These are phyloP conservation scores for Hipposideros larvatus DNA, from an alignment of 2,797 vertebrate species.

Conservation along the genomic window DNA sequence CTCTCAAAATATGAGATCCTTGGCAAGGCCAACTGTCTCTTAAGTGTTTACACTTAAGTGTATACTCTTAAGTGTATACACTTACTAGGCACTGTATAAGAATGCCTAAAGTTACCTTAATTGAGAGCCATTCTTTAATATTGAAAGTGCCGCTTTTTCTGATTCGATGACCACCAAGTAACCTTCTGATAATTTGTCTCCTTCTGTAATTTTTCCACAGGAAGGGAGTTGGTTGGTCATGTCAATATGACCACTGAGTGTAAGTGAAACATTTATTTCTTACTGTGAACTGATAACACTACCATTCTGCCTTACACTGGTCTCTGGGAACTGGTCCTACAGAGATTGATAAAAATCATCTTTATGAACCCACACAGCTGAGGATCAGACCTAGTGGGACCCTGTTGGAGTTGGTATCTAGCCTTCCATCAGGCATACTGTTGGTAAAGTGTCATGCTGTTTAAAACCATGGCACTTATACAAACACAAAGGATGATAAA, in stretches of 20 bases:
- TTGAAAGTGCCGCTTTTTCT: background rate
- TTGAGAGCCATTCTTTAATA: background rate
- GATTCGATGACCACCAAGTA: background rate
- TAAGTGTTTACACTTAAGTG: too few species aligned
- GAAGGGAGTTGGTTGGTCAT: background rate
- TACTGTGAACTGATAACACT: background rate
- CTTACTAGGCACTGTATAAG: background rate
- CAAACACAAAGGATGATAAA: background rate
- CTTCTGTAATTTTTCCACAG: background rate
- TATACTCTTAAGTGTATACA: too few species aligned
- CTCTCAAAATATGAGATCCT: background rate
- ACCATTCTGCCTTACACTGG: background rate
- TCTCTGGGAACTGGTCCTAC: background rate
- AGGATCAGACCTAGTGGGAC: background rate
- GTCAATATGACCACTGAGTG: background rate
- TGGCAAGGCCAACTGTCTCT: background rate
- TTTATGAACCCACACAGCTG: background rate
- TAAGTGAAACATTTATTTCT: constrained; percentile 32
- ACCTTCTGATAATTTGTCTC: background rate
- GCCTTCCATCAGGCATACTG: background rate
- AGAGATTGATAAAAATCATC: background rate
- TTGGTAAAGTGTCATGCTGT: background rate
- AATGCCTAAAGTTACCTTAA: background rate
- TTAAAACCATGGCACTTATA: background rate
- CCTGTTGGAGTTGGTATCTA: background rate